A percentile compares a stretch with the other conserved stretches of the same genome.
Evolutionary conservation across 1,140 invertebrate species (phyloP).

Genomic region (Schlechtendalia chinensis): DNA sequence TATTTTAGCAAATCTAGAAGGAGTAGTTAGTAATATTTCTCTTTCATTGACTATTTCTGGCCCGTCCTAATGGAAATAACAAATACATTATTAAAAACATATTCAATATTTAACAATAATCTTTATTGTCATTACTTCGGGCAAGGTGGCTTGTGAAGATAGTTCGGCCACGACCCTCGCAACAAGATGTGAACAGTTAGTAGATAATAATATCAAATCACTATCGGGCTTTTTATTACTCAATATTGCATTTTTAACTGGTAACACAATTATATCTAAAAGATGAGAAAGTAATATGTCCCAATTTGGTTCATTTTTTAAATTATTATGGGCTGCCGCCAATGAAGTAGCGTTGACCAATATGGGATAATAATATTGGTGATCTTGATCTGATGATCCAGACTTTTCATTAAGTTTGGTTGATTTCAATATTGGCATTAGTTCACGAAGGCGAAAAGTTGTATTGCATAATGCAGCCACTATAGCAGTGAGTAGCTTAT

Average conservation of each 20-base stretch:
- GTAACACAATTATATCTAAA: slow-evolving; percentile 21
- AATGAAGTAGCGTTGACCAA: not conserved
- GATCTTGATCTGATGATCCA: slow-evolving; percentile 8
- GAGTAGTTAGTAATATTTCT: slow-evolving; percentile 76
- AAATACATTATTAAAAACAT: not conserved
- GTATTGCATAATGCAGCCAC: slow-evolving; percentile 78
- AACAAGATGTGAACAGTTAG: slow-evolving; percentile 82
- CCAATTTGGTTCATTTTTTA: slow-evolving; percentile 35
- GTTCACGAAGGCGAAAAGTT: slow-evolving; percentile 72
- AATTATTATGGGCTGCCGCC: not conserved
- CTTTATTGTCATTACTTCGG: slow-evolving; percentile 59
- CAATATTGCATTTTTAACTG: slow-evolving; percentile 13
- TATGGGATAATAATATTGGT: slow-evolving; percentile 29
- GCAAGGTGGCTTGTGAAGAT: slow-evolving; percentile 72
- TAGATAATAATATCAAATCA: slow-evolving; percentile 66
- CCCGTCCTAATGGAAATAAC: slow-evolving; percentile 13
- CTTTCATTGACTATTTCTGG: slow-evolving; percentile 56
- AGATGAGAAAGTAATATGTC: slow-evolving; percentile 23
- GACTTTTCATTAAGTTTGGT: slow-evolving; percentile 22
- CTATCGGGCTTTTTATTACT: slow-evolving; percentile 50
- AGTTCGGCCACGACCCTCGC: slow-evolving; percentile 85
- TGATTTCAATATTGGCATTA: slow-evolving; percentile 66
- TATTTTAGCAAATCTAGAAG: slow-evolving; percentile 84
- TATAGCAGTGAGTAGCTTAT: slow-evolving; percentile 70
- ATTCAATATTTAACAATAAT: not conserved